These are phyloP conservation scores for Drosophila testacea DNA, from an alignment of 2,888 invertebrate species.

Conservation along the genomic window DNA sequence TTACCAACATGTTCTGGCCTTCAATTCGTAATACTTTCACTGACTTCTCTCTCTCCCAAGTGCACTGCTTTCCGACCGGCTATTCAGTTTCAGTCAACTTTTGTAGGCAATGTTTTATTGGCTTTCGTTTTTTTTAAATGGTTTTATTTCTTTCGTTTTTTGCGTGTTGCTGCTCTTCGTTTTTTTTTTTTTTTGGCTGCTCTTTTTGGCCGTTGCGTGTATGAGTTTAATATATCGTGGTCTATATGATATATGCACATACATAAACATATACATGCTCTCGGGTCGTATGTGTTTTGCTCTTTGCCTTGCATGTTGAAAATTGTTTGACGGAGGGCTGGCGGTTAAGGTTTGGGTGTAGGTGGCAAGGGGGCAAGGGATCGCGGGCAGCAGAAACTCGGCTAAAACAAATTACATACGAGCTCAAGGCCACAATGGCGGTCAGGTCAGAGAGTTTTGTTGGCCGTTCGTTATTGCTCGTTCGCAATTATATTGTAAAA, in stretches of 20 bases:
- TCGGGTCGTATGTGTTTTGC: conserved; percentile 40
- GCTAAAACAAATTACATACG: conserved; percentile 72
- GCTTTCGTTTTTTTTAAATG: conserved; percentile 60
- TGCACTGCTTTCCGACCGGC: conserved; percentile 10
- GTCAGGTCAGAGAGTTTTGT: conserved; percentile 64
- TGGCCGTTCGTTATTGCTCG: conserved; percentile 28
- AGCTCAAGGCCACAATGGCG: conserved; percentile 71
- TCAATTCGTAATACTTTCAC: conserved; percentile 54
- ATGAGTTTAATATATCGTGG: conserved; percentile 68
- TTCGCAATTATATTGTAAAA: conserved; percentile 73
- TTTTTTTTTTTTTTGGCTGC: conserved; percentile 18
- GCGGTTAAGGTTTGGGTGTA: not conserved
- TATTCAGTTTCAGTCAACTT: conserved; percentile 36
- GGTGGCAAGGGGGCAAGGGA: not conserved
- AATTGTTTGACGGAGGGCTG: conserved; percentile 41
- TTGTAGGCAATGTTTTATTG: conserved; percentile 59
- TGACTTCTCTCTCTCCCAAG: conserved; percentile 20
- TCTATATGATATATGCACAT: conserved; percentile 46
- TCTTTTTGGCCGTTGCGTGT: conserved; percentile 58
- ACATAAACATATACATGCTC: conserved; percentile 24
- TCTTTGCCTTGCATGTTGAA: conserved; percentile 71
- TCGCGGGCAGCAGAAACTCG: conserved; percentile 27
- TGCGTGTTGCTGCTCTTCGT: not conserved
- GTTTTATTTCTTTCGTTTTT: conserved; percentile 21
- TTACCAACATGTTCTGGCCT: conserved; percentile 46